Evolutionary conservation across 2,888 invertebrate genomes (phyloP).

Genomic region (Aquatica leii): DNA sequence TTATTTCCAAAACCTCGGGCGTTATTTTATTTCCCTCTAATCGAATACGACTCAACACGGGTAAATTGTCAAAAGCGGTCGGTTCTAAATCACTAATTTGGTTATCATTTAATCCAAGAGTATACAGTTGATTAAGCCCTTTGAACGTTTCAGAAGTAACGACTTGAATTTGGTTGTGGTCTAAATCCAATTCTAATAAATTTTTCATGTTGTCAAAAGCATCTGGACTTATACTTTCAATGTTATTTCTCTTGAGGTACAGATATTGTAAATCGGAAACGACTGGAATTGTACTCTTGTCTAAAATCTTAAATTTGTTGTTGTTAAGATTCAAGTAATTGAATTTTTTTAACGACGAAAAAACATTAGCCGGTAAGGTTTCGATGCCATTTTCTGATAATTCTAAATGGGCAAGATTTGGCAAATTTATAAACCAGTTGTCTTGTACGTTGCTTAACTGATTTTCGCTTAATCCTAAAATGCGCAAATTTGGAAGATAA

Average conservation of each 20-base stretch:
- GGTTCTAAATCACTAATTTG: constrained; percentile 7
- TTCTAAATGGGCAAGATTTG: neutral
- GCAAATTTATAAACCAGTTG: constrained; percentile 8
- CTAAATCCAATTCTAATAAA: neutral
- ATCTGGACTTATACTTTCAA: constrained; percentile 7
- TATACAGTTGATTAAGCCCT: neutral
- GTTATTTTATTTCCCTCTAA: constrained; percentile 16
- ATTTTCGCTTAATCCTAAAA: constrained; percentile 6
- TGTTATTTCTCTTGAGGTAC: constrained; percentile 6
- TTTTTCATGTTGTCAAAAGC: constrained; percentile 13
- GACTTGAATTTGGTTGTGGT: constrained; percentile 4
- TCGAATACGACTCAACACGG: neutral
- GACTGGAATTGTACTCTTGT: neutral
- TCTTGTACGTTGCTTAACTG: neutral
- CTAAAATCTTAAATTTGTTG: constrained; percentile 5
- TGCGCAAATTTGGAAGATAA: neutral
- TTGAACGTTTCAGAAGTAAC: neutral
- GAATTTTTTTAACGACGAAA: constrained; percentile 2
- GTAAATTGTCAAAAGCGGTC: neutral
- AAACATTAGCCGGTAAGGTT: constrained; percentile 13
- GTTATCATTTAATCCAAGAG: constrained; percentile 14
- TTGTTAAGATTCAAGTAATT: neutral
- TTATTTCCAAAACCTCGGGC: neutral
- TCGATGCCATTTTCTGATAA: constrained; percentile 5
- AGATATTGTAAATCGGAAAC: neutral